phyloP scores from a whole-genome alignment of 2,113 vertebrate species.

The Corvus moneduloides region DNA sequence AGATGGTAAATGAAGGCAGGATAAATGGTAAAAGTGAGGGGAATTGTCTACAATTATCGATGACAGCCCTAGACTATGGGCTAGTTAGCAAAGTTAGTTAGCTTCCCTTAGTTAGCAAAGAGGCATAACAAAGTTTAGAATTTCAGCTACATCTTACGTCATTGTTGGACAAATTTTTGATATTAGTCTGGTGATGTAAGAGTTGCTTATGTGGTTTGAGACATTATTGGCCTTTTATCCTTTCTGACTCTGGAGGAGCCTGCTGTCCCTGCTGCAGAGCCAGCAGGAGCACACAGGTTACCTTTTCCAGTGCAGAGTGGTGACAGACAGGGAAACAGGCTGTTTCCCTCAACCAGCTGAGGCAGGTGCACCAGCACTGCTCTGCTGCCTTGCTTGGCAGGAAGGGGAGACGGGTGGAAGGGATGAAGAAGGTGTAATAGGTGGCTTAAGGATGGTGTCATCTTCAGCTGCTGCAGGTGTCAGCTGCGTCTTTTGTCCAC shows the following conservation, averaged over 20 bases:
- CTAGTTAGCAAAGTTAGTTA: too few species aligned
- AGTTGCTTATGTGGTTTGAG: neutral
- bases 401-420: fast-evolving
- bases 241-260: neutral
- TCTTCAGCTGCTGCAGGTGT: neutral
- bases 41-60: neutral
- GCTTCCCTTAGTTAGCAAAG: neutral
- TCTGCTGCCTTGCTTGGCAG: neutral
- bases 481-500: neutral
- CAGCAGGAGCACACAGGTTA: neutral
- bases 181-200: neutral
- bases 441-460: neutral
- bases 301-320: neutral
- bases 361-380: neutral
- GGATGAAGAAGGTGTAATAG: neutral
- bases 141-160: neutral
- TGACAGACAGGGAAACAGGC: neutral
- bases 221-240: neutral
- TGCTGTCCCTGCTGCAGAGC: fast-evolving
- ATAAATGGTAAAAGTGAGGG: neutral
- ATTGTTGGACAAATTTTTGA: neutral
- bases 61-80: neutral
- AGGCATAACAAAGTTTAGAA: neutral
- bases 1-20: neutral
- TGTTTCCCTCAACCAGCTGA: neutral